A percentile compares a stretch with the other conserved stretches of the same genome.
Evolutionary conservation across 2,888 invertebrate genomes (phyloP).

Genomic region (Melitaea athalia): DNA sequence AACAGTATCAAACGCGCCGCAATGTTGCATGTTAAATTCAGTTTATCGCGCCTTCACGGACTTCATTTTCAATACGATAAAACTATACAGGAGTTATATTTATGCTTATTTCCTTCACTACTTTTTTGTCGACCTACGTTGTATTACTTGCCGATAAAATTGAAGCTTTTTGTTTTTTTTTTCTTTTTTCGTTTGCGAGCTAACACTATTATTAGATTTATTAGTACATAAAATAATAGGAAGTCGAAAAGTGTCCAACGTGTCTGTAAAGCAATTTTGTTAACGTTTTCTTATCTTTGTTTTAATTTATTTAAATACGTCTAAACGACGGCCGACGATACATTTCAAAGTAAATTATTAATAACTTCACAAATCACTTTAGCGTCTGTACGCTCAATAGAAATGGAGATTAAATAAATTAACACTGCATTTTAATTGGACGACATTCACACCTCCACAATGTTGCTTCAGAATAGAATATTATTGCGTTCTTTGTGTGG

Average conservation of each 20-base stretch:
- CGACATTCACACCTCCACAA: conserved; percentile 40
- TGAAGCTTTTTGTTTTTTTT: too few relatives aligned
- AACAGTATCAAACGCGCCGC: conserved; percentile 26
- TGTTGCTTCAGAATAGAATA: conserved; percentile 34
- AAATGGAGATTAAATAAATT: conserved; percentile 13
- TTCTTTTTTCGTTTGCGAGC: too few relatives aligned
- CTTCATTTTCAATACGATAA: conserved; percentile 17
- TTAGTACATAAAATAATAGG: too few relatives aligned
- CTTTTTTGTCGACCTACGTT: too few relatives aligned
- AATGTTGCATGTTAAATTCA: conserved; percentile 16
- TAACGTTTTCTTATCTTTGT: background rate
- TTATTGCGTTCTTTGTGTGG: conserved; percentile 33
- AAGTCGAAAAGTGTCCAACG: too few relatives aligned
- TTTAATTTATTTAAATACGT: background rate
- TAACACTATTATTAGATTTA: too few relatives aligned
- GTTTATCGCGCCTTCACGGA: conserved; percentile 24
- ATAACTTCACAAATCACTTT: conserved; percentile 8
- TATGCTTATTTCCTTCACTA: background rate
- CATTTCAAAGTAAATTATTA: conserved; percentile 5
- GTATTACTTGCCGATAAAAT: too few relatives aligned
- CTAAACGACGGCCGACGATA: background rate
- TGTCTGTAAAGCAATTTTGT: background rate
- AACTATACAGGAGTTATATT: conserved; percentile 6
- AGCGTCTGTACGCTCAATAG: conserved; percentile 1
- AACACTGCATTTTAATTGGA: conserved; percentile 30